A percentile compares a stretch with the other conserved stretches of the same genome.
Evolutionary conservation across 2,113 vertebrate species (phyloP).

Genomic region (Heterotilapia buettikoferi): DNA sequence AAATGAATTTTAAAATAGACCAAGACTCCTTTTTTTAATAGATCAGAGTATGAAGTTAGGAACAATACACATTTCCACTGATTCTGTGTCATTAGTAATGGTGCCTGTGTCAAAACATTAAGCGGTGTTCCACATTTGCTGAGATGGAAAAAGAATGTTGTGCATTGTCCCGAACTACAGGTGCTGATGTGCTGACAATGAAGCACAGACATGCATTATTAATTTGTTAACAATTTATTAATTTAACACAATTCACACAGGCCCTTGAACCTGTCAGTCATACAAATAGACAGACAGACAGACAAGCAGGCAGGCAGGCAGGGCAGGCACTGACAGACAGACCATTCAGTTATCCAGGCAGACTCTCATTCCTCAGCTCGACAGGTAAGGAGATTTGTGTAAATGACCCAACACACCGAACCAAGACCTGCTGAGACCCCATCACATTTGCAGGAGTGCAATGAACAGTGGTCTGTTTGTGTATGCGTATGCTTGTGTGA

Average conservation of each 20-base stretch:
- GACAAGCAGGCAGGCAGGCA: not conserved
- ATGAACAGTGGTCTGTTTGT: not conserved
- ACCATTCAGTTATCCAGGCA: constrained; percentile 8
- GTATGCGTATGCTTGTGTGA: not conserved
- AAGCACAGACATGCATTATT: not conserved
- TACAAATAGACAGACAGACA: not conserved
- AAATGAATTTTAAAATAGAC: not conserved
- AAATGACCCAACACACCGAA: constrained; percentile 37
- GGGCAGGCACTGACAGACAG: constrained; percentile 2
- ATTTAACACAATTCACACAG: not conserved
- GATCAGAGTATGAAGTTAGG: not conserved
- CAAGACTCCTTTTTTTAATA: not conserved
- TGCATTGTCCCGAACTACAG: constrained; percentile 5
- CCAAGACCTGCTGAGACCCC: constrained; percentile 33
- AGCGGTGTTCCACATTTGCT: not conserved
- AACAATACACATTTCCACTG: not conserved
- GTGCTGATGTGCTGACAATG: not conserved
- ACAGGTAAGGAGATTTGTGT: constrained; percentile 40
- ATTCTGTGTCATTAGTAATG: not conserved
- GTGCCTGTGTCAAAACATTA: not conserved
- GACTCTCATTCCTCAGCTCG: constrained; percentile 11
- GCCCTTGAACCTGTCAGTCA: not conserved
- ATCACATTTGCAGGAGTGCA: constrained; percentile 24
- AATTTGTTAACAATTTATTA: not conserved
- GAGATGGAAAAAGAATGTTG: not conserved